Evolutionary conservation across 1,140 invertebrate species (phyloP), one percentile per base, ranked within the genome.

Genomic region (Holcopasites calliopsidis): DNA sequence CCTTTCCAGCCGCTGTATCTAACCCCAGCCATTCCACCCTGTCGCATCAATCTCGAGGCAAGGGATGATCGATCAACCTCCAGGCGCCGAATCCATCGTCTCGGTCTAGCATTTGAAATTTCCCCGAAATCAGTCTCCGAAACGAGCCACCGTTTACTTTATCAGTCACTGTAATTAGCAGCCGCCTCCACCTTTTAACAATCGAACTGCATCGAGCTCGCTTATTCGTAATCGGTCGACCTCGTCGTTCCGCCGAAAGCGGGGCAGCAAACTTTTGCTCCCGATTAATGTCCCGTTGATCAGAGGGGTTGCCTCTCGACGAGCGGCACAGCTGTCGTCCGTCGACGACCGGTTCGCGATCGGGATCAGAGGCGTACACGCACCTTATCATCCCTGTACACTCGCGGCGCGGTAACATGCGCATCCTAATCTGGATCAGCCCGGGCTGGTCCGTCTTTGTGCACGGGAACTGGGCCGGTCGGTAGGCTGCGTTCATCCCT

Each of bases 341-440:
- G 47, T 76, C 55, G 80, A 77, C 72, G 78, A 82, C 58, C 23
- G 70, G n/a, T 79, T 50, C 54, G 64, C 72, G 80, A 82, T 77
- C 80, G 44, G 61, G 73, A 66, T 71, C 60, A 73, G 28, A 10
- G 42, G 42, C 60, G 33, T 42, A 79, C 77, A 81, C 80, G 75
- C 72, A 76, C 79, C 79, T 84, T 84, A 84, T 84, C 82, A 80
- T 61, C 64, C 66, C 66, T 50, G 82, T 73, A 79, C 82, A 84
- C 81, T 84, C 83, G 60, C 75, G 40, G 47, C 47, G 28, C 28
- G 74, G 69, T 64, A 70, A 79, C 83, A 84, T 77, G 79, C 69
- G 33, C 68, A 76, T 55, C 68, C 83, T 85, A 85, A 85, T 85
- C 83, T 76, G 76, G 78, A 85, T 85, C 85, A 85, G 62, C 54